These are phyloP conservation scores for chimpanzee (Pan troglodytes) DNA, from an alignment of 2,113 vertebrate genomes.

Conservation along the genomic window NHGRI_mPanTro3-v2.1_pri NC_072407.2:95270001-95270500, in stretches of 20 bases:
- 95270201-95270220: constrained; percentile 5
- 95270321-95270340: not conserved
- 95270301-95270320: not conserved
- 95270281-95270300: not conserved
- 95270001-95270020: not conserved
- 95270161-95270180: not conserved
- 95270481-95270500: not conserved
- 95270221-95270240: not conserved
- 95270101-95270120: not conserved
- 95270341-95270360: not conserved
- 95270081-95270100: not conserved
- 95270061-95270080: not conserved
- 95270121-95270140: not conserved
- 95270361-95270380: not conserved
- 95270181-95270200: not conserved
- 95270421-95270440: not conserved
- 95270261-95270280: not conserved
- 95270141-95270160: not conserved
- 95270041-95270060: not conserved
- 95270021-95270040: not conserved
- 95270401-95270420: not conserved
- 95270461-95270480: no score
- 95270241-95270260: not conserved
- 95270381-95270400: not conserved
- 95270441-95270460: not conserved